Evolutionary conservation across 92 coral and sea anemone genomes (phyloP).

Genomic region (Porites cylindrica): DNA sequence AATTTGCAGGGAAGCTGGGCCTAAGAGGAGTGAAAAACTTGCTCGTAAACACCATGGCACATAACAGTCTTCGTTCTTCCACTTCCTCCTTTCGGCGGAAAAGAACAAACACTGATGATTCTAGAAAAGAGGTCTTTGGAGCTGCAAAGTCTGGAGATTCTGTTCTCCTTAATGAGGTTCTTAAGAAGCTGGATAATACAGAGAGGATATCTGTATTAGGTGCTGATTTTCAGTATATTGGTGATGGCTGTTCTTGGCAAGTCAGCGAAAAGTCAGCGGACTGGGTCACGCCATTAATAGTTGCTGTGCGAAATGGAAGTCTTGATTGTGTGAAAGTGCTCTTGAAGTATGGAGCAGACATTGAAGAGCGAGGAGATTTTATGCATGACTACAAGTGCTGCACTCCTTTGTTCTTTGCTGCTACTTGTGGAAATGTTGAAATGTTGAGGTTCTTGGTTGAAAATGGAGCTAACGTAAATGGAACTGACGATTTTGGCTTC

Average conservation of each 20-base stretch:
- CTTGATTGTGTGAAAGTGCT: slow-evolving; percentile 17
- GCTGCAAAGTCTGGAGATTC: not conserved
- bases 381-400: not conserved
- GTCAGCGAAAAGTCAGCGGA: too few relatives aligned
- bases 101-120: not conserved
- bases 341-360: not conserved
- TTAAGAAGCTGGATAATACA: not conserved
- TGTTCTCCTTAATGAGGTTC: not conserved
- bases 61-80: too few relatives aligned
- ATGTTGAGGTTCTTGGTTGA: not conserved
- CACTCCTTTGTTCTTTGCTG: not conserved
- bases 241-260: too few relatives aligned
- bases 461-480: not conserved
- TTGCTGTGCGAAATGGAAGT: slow-evolving; percentile 12
- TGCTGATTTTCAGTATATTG: not conserved
- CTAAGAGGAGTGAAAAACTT: not conserved
- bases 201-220: not conserved
- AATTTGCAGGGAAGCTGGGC: too few relatives aligned
- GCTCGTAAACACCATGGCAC: too few relatives aligned
- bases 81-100: not conserved
- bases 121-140: not conserved
- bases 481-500: not conserved
- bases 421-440: not conserved
- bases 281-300: not conserved
- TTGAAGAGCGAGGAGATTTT: not conserved